Evolutionary conservation across 2,797 vertebrate species (phyloP), one percentile per base, ranked within the genome.

Genomic region (Bryconaethiops microstoma): DNA sequence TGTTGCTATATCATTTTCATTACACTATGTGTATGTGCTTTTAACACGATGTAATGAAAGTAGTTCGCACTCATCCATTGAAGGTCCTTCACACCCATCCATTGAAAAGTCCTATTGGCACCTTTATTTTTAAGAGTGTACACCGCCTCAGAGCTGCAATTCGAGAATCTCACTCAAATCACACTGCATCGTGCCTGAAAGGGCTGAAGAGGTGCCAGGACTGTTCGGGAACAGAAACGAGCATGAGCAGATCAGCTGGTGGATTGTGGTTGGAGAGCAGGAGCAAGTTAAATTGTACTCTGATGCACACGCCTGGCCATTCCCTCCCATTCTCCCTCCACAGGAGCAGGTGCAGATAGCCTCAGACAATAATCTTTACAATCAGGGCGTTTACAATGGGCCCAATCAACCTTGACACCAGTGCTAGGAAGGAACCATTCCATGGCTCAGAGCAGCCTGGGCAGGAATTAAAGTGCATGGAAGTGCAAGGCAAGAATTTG

Each of bases 361-460:
- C 29, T 64, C 73, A 42, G 67, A 73, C 75, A 85, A 80, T 78
- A 81, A 84, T 84, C 78, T 87, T 81, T 81, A 84, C 82, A 81
- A 87, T 86, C 86, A 77, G 76, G 76, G 83, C 71, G 77, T 83
- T 79, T 79, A 86, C 80, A 86, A 87, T 81, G 78, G 55, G 74
- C 45, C 72, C 82, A 77, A 83, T 86, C 82, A 81, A 84, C 78
- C 80, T 83, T 86, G 74, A 87, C 82, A 83, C 55, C 57, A 77
- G 82, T 80, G 78, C 67, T 21, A 76, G 21, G 4, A 40, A 84
- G 57, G 71, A 52, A 60, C 50, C 79, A 84, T 65, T 68, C 67
- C 63, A 74, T 14, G 48, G 64, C 78, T 80, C 25, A 76, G 39
- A 82, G 50, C 55, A 75, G 35, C 8, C 29, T 35, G 35, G 21